Conservation (phyloP, 2,113 vertebrate genomes). For the Hystrix brachyura region DNA sequence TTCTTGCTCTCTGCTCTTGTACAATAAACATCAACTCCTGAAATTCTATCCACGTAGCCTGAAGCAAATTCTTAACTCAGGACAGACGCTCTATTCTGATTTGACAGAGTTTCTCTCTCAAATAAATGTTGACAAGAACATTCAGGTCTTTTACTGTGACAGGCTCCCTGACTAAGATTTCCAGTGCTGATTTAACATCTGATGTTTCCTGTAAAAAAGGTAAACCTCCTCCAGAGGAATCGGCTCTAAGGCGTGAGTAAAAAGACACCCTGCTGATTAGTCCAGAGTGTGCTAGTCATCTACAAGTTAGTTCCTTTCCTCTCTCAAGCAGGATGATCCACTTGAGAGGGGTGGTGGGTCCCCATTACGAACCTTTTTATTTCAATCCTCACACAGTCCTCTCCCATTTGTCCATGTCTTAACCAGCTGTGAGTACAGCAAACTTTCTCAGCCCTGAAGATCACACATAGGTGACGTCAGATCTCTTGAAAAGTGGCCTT, state of each 20-base stretch:
- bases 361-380: too few relatives aligned
- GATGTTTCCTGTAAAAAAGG: too few relatives aligned
- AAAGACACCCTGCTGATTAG: not conserved
- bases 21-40: not conserved
- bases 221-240: not conserved
- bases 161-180: not conserved
- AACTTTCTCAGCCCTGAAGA: too few relatives aligned
- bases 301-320: too few relatives aligned
- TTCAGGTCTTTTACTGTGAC: not conserved
- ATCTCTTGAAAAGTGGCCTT: too few relatives aligned
- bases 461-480: too few relatives aligned
- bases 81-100: not conserved
- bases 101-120: not conserved
- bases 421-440: too few relatives aligned
- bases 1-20: not conserved
- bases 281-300: too few relatives aligned
- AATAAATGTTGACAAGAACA: not conserved
- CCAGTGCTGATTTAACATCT: not conserved
- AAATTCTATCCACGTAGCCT: not conserved
- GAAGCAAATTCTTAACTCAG: not conserved
- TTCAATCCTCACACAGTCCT: too few relatives aligned
- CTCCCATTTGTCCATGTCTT: too few relatives aligned
- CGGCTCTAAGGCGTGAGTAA: not conserved
- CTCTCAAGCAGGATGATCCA: too few relatives aligned
- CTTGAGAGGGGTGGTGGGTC: too few relatives aligned